phyloP scores from a whole-genome alignment of 2,797 vertebrate species.

The Spondyliosoma cantharus region DNA sequence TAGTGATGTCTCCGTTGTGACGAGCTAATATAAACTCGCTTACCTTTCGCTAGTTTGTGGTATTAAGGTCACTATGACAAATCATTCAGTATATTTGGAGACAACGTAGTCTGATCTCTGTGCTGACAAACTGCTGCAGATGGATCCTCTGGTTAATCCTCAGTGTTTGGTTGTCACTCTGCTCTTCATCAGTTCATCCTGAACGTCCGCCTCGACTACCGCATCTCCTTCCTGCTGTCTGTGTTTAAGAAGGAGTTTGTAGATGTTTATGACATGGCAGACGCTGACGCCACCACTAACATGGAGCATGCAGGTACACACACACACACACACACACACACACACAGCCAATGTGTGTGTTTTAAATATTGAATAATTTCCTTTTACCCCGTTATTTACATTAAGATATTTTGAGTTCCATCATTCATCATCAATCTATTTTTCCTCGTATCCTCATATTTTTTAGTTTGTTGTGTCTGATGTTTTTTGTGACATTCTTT shows the following conservation, averaged over 20 bases:
- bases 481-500: not conserved
- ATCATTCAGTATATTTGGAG: too few species aligned
- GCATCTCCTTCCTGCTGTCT: slow-evolving; percentile 92
- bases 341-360: too few species aligned
- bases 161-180: not conserved
- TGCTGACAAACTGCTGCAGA: not conserved
- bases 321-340: not conserved
- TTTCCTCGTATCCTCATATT: not conserved
- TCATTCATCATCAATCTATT: not conserved
- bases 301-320: slow-evolving; percentile 84
- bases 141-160: not conserved
- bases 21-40: too few species aligned
- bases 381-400: too few species aligned
- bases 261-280: slow-evolving; percentile 94
- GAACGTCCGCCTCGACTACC: slow-evolving; percentile 95
- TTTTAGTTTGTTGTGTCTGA: too few species aligned
- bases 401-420: too few species aligned
- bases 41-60: too few species aligned
- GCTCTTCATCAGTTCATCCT: slow-evolving; percentile 80
- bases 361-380: too few species aligned
- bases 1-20: too few species aligned
- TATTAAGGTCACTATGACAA: too few species aligned
- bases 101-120: not conserved
- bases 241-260: slow-evolving; percentile 99
- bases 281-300: slow-evolving; percentile 91